Conservation (phyloP, 2,888 invertebrate genomes). For the Fragum whitleyi region DNA sequence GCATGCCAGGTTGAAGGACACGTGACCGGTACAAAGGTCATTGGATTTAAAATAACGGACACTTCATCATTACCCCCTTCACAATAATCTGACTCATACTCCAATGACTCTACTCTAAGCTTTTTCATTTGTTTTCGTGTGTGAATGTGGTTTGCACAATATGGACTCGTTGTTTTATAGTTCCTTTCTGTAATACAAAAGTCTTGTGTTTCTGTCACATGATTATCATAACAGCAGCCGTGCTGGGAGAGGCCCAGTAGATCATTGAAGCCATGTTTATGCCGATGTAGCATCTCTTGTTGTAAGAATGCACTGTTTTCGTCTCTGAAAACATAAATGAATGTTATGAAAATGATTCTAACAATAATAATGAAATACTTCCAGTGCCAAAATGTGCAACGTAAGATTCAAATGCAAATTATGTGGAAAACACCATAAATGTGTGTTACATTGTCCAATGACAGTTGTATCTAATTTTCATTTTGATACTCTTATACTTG, state of each 20-base stretch:
- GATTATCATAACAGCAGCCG: neutral
- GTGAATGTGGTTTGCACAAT: neutral
- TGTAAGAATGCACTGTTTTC: slow-evolving; percentile 80
- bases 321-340: slow-evolving; percentile 69
- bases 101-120: neutral
- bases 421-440: too few species aligned
- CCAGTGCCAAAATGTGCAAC: too few species aligned
- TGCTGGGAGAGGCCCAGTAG: slow-evolving; percentile 58
- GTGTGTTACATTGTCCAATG: too few species aligned
- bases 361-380: neutral
- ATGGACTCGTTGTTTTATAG: neutral
- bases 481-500: too few species aligned
- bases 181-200: neutral
- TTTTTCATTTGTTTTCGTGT: neutral
- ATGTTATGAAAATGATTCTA: neutral
- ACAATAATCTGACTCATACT: neutral
- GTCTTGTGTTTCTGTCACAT: neutral
- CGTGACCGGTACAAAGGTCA: slow-evolving; percentile 20
- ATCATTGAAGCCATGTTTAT: slow-evolving; percentile 71
- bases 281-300: slow-evolving; percentile 73
- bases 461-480: too few species aligned
- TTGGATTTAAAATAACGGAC: neutral
- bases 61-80: slow-evolving; percentile 16
- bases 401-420: too few species aligned
- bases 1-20: slow-evolving; percentile 81